Percentiles rank a stretch among this genome's conserved stretches.
Conservation (phyloP, 2,888 invertebrate species). For the Latrodectus elegans region DNA sequence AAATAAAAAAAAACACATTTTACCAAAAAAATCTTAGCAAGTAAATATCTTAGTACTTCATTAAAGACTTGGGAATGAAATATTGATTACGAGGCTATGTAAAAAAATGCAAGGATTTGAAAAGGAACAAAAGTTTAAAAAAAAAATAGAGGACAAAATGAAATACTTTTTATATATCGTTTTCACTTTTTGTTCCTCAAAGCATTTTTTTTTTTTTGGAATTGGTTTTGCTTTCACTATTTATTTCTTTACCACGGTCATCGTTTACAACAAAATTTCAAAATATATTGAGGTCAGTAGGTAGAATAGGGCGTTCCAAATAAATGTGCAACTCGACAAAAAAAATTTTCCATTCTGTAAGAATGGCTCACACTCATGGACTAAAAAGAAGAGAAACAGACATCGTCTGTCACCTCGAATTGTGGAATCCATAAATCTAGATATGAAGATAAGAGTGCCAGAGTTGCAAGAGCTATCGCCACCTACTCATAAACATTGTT, state of each 20-base stretch:
- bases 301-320: slow-evolving; percentile 14
- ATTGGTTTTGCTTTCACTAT: slow-evolving; percentile 2
- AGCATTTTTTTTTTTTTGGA: background rate
- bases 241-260: slow-evolving; percentile 8
- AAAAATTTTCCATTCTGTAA: too few relatives aligned
- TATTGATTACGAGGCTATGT: too few relatives aligned
- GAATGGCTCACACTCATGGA: background rate
- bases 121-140: too few relatives aligned
- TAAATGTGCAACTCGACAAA: too few relatives aligned
- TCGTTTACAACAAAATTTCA: slow-evolving; percentile 37
- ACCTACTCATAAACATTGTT: slow-evolving; percentile 25
- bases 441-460: slow-evolving; percentile 19
- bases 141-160: slow-evolving; percentile 5
- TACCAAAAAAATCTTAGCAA: background rate
- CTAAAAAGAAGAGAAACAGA: slow-evolving; percentile 10
- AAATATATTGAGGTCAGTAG: slow-evolving; percentile 50
- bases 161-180: background rate
- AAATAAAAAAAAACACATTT: too few relatives aligned
- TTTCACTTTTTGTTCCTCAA: slow-evolving; percentile 3
- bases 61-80: too few relatives aligned
- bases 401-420: slow-evolving; percentile 13
- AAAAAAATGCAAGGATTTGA: too few relatives aligned
- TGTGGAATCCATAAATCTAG: slow-evolving; percentile 42
- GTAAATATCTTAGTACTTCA: too few relatives aligned
- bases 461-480: too few relatives aligned